phyloP scores from a whole-genome alignment of 2,113 vertebrate genomes.

The Monopterus albus region DNA sequence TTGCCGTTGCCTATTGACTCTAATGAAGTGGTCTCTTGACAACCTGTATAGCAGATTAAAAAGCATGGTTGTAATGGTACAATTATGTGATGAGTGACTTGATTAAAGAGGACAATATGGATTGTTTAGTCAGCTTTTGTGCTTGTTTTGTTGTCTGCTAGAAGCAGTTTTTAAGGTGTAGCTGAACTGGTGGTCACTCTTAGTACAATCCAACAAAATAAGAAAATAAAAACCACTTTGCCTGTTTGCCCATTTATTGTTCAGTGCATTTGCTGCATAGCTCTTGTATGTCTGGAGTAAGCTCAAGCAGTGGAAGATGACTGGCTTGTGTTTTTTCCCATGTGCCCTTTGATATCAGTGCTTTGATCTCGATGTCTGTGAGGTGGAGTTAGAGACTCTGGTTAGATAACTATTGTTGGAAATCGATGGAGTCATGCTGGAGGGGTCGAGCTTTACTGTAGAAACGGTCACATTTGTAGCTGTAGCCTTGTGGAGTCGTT shows the following conservation, averaged over 20 bases:
- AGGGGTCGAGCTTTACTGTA: conserved; percentile 1
- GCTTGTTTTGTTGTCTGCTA: too few relatives aligned
- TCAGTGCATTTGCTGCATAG: neutral
- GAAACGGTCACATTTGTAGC: neutral
- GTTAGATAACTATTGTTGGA: conserved; percentile 22
- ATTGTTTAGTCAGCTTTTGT: neutral
- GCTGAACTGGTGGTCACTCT: too few relatives aligned
- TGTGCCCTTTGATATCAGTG: conserved; percentile 30
- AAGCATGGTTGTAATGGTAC: neutral
- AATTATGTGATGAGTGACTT: neutral
- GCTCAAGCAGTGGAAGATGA: neutral
- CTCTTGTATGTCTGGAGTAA: neutral
- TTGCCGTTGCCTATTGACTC: too few relatives aligned
- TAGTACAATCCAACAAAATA: neutral
- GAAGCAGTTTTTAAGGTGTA: too few relatives aligned
- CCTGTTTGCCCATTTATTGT: neutral
- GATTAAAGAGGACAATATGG: neutral
- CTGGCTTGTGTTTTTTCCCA: conserved; percentile 29
- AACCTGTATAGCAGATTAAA: neutral
- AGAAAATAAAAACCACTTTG: too few relatives aligned
- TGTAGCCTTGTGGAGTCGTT: neutral
- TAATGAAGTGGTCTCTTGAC: too few relatives aligned
- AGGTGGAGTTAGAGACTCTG: conserved; percentile 29
- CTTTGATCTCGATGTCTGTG: conserved; percentile 47
- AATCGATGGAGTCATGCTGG: conserved; percentile 34